Evolutionary conservation across 1,140 invertebrate species (phyloP).

Genomic region (Oppia nitens): DNA sequence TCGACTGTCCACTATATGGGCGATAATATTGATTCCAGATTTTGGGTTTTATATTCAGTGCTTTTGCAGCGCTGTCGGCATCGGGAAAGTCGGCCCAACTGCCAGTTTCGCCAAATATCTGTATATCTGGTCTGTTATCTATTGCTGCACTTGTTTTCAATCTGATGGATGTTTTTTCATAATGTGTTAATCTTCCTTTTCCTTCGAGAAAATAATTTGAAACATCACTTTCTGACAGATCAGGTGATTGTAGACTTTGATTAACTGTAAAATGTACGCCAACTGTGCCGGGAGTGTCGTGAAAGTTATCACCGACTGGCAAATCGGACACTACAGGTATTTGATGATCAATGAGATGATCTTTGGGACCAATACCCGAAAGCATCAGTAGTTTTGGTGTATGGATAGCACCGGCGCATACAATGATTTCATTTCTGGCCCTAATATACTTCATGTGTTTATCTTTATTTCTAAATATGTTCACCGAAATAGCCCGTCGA

Average conservation of each 20-base stretch:
- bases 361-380: constrained; percentile 53
- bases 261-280: constrained; percentile 7
- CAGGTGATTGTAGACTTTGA: constrained; percentile 38
- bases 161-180: background rate
- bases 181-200: background rate
- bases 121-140: background rate
- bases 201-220: background rate
- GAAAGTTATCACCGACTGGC: constrained; percentile 34
- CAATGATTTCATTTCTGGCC: constrained; percentile 63
- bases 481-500: constrained; percentile 52
- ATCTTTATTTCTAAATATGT: constrained; percentile 36
- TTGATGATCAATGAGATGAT: constrained; percentile 12
- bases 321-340: constrained; percentile 26
- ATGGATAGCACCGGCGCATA: constrained; percentile 69
- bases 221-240: background rate
- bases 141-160: background rate
- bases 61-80: background rate
- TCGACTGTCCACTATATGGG: constrained; percentile 25
- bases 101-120: background rate
- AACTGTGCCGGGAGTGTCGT: constrained; percentile 37
- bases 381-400: constrained; percentile 79
- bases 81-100: background rate
- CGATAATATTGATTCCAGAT: constrained; percentile 27
- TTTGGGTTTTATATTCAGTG: constrained; percentile 33
- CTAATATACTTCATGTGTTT: constrained; percentile 44